These are phyloP conservation scores for Zosterops pallidus DNA, from an alignment of 2,113 vertebrate species.

Conservation along the genomic window DNA sequence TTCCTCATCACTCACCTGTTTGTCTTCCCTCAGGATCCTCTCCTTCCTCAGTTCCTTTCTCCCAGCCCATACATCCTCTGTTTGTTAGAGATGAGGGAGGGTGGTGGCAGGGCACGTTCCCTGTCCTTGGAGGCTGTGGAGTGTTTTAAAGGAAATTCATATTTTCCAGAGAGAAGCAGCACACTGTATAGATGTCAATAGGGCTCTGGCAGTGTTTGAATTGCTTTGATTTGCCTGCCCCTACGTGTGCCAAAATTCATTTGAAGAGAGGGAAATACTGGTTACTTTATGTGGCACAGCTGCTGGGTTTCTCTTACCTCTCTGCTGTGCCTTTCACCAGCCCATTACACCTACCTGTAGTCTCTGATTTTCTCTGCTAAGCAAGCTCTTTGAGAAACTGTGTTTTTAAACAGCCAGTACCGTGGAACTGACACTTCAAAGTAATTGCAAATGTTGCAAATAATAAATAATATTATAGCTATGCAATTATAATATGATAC, in stretches of 20 bases:
- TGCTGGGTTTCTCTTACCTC: conserved; percentile 7
- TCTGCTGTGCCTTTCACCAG: conserved; percentile 25
- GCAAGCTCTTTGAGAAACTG: background rate
- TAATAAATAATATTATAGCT: conserved; percentile 23
- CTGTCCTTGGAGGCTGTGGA: background rate
- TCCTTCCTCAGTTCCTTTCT: background rate
- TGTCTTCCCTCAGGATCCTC: background rate
- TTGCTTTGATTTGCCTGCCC: conserved; percentile 49
- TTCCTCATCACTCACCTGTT: background rate
- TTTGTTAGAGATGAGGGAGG: background rate
- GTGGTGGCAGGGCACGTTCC: background rate
- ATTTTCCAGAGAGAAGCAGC: conserved; percentile 18
- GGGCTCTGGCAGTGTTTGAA: conserved; percentile 33
- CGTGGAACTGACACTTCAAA: background rate
- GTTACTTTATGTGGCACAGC: conserved; percentile 52
- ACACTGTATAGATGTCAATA: conserved; percentile 34
- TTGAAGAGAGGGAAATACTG: conserved; percentile 30
- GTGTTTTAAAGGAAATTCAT: conserved; percentile 26
- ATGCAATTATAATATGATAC: conserved; percentile 53
- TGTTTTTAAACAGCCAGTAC: background rate
- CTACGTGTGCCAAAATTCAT: conserved; percentile 25
- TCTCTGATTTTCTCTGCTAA: conserved; percentile 24
- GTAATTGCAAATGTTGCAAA: background rate
- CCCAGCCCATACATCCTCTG: background rate
- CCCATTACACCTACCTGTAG: conserved; percentile 27